Conservation (phyloP, 2,113 vertebrate genomes). For the Thalassarche chlororhynchos region DNA sequence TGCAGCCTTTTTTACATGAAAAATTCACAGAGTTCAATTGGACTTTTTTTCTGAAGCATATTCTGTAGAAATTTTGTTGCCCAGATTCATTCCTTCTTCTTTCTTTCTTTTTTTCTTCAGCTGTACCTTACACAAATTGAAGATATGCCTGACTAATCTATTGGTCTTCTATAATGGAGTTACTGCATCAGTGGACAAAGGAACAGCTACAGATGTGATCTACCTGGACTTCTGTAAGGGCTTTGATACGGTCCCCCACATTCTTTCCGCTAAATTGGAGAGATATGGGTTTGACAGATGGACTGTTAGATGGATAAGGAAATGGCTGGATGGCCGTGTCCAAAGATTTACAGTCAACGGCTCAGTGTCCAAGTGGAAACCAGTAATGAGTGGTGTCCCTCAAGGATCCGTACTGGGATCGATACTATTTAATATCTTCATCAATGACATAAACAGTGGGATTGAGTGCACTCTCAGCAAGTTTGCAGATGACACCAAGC, state of each 20-base stretch:
- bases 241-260: not conserved
- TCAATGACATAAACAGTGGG: not conserved
- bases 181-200: not conserved
- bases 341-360: not conserved
- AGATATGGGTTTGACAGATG: not conserved
- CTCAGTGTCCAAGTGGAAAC: not conserved
- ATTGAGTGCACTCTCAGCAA: not conserved
- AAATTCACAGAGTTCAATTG: not conserved
- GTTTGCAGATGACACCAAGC: not conserved
- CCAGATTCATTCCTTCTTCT: not conserved
- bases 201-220: not conserved
- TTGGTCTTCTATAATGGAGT: not conserved
- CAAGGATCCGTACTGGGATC: not conserved
- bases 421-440: not conserved
- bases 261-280: not conserved
- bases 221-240: not conserved
- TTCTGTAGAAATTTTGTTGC: not conserved
- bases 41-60: not conserved
- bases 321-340: not conserved
- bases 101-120: not conserved
- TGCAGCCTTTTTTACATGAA: not conserved
- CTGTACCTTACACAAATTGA: not conserved
- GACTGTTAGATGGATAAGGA: not conserved
- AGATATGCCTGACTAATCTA: not conserved
- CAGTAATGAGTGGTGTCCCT: not conserved